A percentile compares a stretch with the other conserved stretches of the same genome.
These are phyloP conservation scores for Abrostola tripartita DNA, from an alignment of 2,888 invertebrate genomes.

Conservation along the genomic window DNA sequence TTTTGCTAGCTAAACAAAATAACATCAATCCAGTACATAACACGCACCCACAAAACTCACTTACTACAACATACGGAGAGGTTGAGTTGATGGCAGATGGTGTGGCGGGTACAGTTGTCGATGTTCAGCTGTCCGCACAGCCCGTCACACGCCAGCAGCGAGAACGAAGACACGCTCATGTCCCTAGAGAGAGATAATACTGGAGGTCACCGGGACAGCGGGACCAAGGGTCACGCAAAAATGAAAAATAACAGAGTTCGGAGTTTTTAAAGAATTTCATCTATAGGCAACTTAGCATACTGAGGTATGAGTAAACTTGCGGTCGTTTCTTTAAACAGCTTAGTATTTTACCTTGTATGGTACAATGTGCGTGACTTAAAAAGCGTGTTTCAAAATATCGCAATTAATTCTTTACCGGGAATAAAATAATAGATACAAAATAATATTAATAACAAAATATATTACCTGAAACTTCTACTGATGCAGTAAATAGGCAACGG, in stretches of 20 bases:
- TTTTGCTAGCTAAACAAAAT: slow-evolving; percentile 9
- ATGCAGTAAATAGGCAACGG: slow-evolving; percentile 90
- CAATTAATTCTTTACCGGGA: too few relatives aligned
- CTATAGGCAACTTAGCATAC: too few relatives aligned
- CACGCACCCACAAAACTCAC: slow-evolving; percentile 76
- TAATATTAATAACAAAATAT: background rate
- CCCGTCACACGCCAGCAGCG: slow-evolving; percentile 76
- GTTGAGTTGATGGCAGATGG: slow-evolving; percentile 76
- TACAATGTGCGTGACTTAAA: background rate
- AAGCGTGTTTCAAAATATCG: background rate
- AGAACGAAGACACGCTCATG: slow-evolving; percentile 80
- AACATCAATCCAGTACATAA: slow-evolving; percentile 52
- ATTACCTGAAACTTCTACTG: slow-evolving; percentile 82
- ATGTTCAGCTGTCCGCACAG: slow-evolving; percentile 74
- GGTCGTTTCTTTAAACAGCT: too few relatives aligned
- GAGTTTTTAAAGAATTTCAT: too few relatives aligned
- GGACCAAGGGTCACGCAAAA: too few relatives aligned
- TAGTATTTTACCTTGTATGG: too few relatives aligned
- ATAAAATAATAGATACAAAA: too few relatives aligned
- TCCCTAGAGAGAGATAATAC: slow-evolving; percentile 64
- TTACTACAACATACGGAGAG: slow-evolving; percentile 84
- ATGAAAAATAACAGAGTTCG: slow-evolving; percentile 3
- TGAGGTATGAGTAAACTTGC: too few relatives aligned
- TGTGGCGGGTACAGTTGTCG: slow-evolving; percentile 76
- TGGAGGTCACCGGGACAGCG: background rate